These are phyloP conservation scores for Sabatieria punctata DNA, from an alignment of 2,888 invertebrate genomes.

Conservation along the genomic window DNA sequence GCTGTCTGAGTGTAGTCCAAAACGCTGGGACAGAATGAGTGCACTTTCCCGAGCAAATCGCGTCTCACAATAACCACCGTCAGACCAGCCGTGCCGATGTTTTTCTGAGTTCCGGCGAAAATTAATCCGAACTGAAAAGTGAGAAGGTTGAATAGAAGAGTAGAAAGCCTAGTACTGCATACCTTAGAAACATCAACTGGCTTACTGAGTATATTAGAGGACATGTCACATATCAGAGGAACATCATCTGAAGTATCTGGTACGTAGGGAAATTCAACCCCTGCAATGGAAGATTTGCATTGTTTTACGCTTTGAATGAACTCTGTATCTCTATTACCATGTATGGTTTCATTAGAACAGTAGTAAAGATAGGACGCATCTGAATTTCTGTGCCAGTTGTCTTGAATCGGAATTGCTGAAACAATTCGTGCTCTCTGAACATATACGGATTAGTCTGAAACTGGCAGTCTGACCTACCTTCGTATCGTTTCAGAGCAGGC, in stretches of 20 bases:
- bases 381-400: conserved; percentile 62
- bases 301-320: too few relatives aligned
- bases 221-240: conserved; percentile 88
- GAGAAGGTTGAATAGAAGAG: too few relatives aligned
- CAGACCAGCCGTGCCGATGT: conserved; percentile 84
- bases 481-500: conserved; percentile 53
- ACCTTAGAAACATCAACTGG: conserved; percentile 74
- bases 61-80: conserved; percentile 78
- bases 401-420: conserved; percentile 49
- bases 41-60: conserved; percentile 61
- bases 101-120: conserved; percentile 93
- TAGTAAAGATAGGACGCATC: conserved; percentile 90
- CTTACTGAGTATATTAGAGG: conserved; percentile 81
- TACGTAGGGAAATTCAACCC: too few relatives aligned
- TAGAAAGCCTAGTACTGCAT: too few relatives aligned
- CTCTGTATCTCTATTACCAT: too few relatives aligned
- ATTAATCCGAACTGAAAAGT: conserved; percentile 67
- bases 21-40: conserved; percentile 53
- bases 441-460: too few relatives aligned
- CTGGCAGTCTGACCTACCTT: conserved; percentile 39
- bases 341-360: conserved; percentile 93
- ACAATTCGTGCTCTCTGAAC: too few relatives aligned
- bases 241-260: conserved; percentile 43
- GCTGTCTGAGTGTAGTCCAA: conserved; percentile 64
- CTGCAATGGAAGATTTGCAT: too few relatives aligned